A percentile compares a stretch with the other conserved stretches of the same genome.
phyloP scores from a whole-genome alignment of 2,888 invertebrate genomes.

The Drosophila lacicola region DNA sequence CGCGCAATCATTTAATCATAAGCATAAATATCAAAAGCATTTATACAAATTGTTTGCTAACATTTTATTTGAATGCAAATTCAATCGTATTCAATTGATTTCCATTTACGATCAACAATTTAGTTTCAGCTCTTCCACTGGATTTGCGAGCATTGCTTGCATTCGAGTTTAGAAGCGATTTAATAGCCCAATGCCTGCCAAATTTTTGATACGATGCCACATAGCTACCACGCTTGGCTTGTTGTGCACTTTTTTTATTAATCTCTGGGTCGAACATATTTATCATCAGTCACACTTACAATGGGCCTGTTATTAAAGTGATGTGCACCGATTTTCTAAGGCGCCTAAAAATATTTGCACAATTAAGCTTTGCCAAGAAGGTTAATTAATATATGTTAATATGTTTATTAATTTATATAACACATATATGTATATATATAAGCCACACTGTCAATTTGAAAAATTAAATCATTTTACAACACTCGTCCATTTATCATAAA shows the following conservation, averaged over 20 bases:
- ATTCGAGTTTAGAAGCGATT: conserved; percentile 45
- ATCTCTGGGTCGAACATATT: conserved; percentile 8
- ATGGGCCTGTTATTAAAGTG: conserved; percentile 3
- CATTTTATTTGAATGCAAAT: conserved; percentile 39
- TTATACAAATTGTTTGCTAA: conserved; percentile 47
- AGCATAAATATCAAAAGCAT: conserved; percentile 47
- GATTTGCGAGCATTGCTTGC: conserved; percentile 44
- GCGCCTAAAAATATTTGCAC: too few species aligned
- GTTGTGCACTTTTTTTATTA: background rate
- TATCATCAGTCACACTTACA: conserved; percentile 21
- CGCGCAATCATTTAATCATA: conserved; percentile 49
- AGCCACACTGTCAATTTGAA: too few species aligned
- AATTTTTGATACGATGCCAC: conserved; percentile 64
- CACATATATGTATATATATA: too few species aligned
- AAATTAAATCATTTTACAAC: too few species aligned
- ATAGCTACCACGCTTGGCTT: conserved; percentile 48
- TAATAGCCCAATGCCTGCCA: conserved; percentile 38
- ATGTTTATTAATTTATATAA: too few species aligned
- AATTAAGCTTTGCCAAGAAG: too few species aligned
- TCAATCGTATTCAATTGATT: conserved; percentile 40
- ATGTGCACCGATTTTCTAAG: too few species aligned
- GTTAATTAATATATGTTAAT: too few species aligned
- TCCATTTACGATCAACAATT: conserved; percentile 11
- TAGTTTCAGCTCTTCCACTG: conserved; percentile 10
- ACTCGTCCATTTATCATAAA: too few species aligned